Percentiles rank a stretch among this genome's conserved stretches.
Conservation (phyloP, 92 coral and sea anemone genomes). For the Palythoa grandis region DNA sequence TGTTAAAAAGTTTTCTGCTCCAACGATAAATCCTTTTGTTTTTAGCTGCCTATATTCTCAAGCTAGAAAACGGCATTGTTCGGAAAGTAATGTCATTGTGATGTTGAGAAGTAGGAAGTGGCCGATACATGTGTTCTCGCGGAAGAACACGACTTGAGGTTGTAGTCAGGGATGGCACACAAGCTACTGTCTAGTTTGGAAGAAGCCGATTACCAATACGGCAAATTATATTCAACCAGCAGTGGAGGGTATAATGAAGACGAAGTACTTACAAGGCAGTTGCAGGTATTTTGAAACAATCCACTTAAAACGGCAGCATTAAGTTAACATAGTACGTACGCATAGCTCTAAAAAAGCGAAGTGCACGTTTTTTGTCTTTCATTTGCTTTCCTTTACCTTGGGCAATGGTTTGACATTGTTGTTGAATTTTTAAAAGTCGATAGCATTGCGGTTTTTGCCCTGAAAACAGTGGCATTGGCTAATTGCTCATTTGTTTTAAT, state of each 20-base stretch:
- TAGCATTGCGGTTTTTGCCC: background rate
- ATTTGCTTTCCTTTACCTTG: background rate
- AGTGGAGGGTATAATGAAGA: background rate
- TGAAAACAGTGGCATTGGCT: background rate
- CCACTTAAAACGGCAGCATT: background rate
- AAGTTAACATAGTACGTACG: background rate
- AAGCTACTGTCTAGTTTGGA: background rate
- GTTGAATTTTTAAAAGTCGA: no score
- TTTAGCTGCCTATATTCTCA: background rate
- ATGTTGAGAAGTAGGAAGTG: background rate
- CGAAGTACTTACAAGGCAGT: background rate
- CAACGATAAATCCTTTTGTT: background rate
- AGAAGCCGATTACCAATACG: background rate
- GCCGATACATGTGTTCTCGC: background rate
- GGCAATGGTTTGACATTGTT: background rate
- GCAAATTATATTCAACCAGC: background rate
- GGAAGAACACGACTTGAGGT: background rate
- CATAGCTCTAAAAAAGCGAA: background rate
- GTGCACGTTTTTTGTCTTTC: background rate
- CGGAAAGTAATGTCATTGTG: background rate
- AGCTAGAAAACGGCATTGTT: constrained; percentile 2
- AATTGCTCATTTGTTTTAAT: background rate
- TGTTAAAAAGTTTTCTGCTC: background rate
- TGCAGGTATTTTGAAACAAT: constrained; percentile 3
- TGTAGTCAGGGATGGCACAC: background rate